phyloP scores from a whole-genome alignment of 2,888 invertebrate genomes.

The Pyrocoelia pectoralis region DNA sequence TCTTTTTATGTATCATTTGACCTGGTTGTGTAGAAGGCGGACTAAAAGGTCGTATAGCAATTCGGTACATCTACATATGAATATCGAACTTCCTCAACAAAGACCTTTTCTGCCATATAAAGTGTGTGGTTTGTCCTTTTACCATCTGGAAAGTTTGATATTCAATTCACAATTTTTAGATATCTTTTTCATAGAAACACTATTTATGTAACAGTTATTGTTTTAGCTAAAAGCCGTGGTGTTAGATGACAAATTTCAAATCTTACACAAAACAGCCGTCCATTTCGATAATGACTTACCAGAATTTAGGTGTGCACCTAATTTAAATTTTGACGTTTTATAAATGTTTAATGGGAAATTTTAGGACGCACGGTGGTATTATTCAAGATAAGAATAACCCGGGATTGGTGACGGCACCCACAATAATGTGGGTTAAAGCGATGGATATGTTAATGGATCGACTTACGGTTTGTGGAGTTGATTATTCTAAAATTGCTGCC shows the following conservation, averaged over 20 bases:
- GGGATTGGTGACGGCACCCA: constrained; percentile 77
- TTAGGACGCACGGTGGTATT: constrained; percentile 70
- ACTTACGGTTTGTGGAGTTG: constrained; percentile 80
- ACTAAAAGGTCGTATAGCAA: no score
- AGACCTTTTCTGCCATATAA: no score
- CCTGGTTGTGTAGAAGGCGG: no score
- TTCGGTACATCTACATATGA: no score
- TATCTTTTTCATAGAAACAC: background rate
- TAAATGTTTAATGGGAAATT: background rate
- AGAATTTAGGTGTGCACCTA: constrained; percentile 81
- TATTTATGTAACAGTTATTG: no score
- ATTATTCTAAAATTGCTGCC: constrained; percentile 82
- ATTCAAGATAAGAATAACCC: constrained; percentile 62
- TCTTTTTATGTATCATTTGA: no score
- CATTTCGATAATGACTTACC: constrained; percentile 92
- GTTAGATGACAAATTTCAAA: constrained; percentile 74
- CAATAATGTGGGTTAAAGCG: constrained; percentile 95
- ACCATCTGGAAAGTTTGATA: no score
- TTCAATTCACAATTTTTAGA: no score
- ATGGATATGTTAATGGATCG: constrained; percentile 89
- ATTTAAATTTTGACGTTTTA: background rate
- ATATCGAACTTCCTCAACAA: no score
- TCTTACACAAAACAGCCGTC: constrained; percentile 81
- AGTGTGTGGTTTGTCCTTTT: no score
- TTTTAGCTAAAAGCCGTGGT: constrained; percentile 89